Base-by-base conservation (phyloP, 2,888 invertebrate genomes). In the Heterodera filipjevi region DNA sequence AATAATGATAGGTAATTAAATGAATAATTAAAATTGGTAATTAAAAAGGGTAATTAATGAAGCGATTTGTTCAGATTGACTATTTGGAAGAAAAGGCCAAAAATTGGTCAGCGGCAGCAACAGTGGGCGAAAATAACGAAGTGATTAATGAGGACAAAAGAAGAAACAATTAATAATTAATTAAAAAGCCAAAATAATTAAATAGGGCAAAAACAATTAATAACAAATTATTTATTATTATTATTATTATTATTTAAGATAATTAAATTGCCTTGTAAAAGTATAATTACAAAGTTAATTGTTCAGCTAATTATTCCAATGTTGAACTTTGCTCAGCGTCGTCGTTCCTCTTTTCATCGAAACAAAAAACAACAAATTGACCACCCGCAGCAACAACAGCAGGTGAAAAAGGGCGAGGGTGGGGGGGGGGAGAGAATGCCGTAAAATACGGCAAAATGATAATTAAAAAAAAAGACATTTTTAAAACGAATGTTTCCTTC, bases 71-170 rank as follows among this genome's bases (percentile, higher is more conserved):
- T 59, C 10, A 59, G 59, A 59, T 10, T 22, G 59, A 59, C 14
- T 16, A 49, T 59, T 59, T 59, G 19, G 59, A 59, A 59, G 59
- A 27, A 59, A 59, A 27, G 27, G 12, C 59, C 12, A 27, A 64
- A 27, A 73, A 73, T 64, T 73, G 73, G 49, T 49, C 73, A 27
- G 27, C 49, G n/a, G 30, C 49, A 3, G 49, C 49, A 44, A 73
- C 73, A 27, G 35, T 73, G 14, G 49, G 49, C 35, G 73, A 46
- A 73, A 46, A 12, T 22, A 59, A 59, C n/a, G 59, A 59, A 59
- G 59, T 59, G n/a, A n/a, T n/a, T n/a, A n/a, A n/a, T n/a, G n/a
- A n/a, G n/a, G n/a, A n/a, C n/a, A n/a, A n/a, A n/a, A n/a, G n/a
- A n/a, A n/a, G n/a, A n/a, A n/a, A n/a, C n/a, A n/a, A n/a, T n/a